Percentiles rank a stretch among this genome's conserved stretches.
These are phyloP conservation scores for Idris sp. DNA, from an alignment of 1,140 invertebrate genomes.

Conservation along the genomic window DNA sequence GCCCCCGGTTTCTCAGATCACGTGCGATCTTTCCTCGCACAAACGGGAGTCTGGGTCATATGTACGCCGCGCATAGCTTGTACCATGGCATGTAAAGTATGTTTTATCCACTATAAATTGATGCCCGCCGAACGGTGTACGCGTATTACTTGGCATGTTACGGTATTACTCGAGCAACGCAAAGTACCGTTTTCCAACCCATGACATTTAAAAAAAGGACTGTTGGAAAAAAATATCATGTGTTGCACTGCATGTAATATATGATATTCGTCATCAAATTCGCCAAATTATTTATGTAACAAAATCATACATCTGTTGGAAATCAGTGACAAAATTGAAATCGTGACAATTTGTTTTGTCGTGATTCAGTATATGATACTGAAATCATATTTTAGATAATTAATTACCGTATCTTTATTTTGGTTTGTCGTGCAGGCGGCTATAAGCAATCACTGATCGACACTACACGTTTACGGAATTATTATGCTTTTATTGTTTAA, in stretches of 20 bases:
- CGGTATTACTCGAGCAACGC: slow-evolving; percentile 41
- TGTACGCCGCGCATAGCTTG: slow-evolving; percentile 19
- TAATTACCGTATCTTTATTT: too few species aligned
- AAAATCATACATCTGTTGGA: slow-evolving; percentile 2
- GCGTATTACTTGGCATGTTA: slow-evolving; percentile 34
- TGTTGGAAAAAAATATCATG: slow-evolving; percentile 1
- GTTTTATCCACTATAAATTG: slow-evolving; percentile 51
- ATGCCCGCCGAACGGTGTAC: slow-evolving; percentile 47
- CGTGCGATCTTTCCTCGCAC: slow-evolving; percentile 30
- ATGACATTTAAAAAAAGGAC: not conserved
- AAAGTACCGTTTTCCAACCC: slow-evolving; percentile 45
- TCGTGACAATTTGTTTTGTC: too few species aligned
- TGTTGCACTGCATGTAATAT: slow-evolving; percentile 13
- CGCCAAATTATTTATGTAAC: slow-evolving; percentile 22
- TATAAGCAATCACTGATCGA: too few species aligned
- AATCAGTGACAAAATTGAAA: too few species aligned
- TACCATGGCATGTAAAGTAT: slow-evolving; percentile 47
- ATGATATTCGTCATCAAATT: slow-evolving; percentile 39
- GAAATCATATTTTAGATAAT: too few species aligned
- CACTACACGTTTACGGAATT: slow-evolving; percentile 5
- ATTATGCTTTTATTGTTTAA: slow-evolving; percentile 40
- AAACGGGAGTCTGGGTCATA: slow-evolving; percentile 53
- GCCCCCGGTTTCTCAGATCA: slow-evolving; percentile 50
- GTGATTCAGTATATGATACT: too few species aligned
- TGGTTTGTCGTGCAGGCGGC: not conserved